Base-by-base conservation (phyloP, 2,797 vertebrate species). In the Eremophila alpestris region DNA sequence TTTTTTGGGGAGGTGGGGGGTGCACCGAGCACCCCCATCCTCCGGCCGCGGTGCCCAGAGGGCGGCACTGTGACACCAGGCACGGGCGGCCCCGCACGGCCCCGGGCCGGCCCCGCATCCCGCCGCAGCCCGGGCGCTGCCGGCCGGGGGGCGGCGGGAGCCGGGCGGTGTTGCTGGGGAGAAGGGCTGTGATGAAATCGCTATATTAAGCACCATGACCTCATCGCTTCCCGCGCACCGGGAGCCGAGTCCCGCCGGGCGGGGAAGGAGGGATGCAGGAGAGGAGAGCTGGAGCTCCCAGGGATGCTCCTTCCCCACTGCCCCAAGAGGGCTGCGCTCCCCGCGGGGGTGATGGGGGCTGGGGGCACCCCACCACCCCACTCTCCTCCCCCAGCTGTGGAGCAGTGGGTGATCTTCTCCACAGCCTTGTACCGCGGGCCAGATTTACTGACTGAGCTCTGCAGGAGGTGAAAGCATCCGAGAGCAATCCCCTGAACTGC, bases 181-280 rank as follows among this genome's bases (percentile, higher is more conserved):
- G 93, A 96, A 93, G 95, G 87, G 83, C 92, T 90, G 87, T 95
- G 97, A 96, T 92, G 95, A 94, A 95, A 96, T 96, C 92, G 91
- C 96, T 97, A 97, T 96, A 96, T 97, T 96, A 96, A 97, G 97
- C 94, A 97, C 60, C 95, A 97, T 97, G 96, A 97, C 95, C 95
- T 97, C 97, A 97, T 96, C 96, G 91, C 92, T 96, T 96, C 93
- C 93, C 95, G 94, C 97, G 63, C 92, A 89, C 96, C 78, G 83
- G 96, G 96, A 95, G 85, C 76, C 78, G 74, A 74, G 85, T 90
- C 86, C 67, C 45, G 82, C 85, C 76, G 82, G 79, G 93, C 51
- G 81, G 65, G 82, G 62, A 83, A 20, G 64, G 21, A 69, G 32
- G 30, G 65, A 71, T 81, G 85, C 74, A 12, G 45, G 43, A 46